These are phyloP conservation scores for Micromussa lordhowensis DNA, from an alignment of 92 coral and sea anemone species.

Conservation along the genomic window DNA sequence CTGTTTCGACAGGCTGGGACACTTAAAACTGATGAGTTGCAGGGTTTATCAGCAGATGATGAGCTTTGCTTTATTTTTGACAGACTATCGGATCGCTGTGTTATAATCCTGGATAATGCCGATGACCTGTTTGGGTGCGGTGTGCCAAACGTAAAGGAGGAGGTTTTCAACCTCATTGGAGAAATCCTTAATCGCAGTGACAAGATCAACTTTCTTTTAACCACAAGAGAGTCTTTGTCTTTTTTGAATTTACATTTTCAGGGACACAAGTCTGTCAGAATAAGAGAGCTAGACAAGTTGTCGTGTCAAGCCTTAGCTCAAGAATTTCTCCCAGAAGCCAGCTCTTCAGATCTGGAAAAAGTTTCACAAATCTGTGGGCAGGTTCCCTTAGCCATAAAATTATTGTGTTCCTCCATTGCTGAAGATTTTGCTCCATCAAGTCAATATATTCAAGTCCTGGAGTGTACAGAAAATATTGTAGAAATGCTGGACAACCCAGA, in stretches of 20 bases:
- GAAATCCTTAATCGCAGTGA: background rate
- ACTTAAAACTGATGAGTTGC: background rate
- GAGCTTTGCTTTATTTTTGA: background rate
- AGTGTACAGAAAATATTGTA: background rate
- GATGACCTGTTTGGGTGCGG: background rate
- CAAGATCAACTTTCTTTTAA: background rate
- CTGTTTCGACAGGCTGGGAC: background rate
- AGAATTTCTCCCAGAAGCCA: background rate
- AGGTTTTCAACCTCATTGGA: background rate
- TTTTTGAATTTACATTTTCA: background rate
- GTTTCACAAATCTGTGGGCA: slow-evolving; percentile 35
- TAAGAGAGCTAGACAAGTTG: background rate
- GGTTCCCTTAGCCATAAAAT: slow-evolving; percentile 52
- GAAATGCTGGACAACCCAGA: slow-evolving; percentile 36
- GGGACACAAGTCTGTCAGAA: background rate
- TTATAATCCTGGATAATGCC: background rate
- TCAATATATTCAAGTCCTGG: background rate
- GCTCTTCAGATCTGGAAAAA: background rate
- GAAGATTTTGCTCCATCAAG: background rate
- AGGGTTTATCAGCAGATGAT: background rate
- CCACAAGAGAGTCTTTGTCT: background rate
- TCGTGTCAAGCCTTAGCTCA: background rate
- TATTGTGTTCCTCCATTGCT: slow-evolving; percentile 29
- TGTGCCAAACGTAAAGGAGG: background rate
- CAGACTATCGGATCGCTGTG: background rate